Percentiles rank a stretch among this genome's conserved stretches.
Evolutionary conservation across 2,888 invertebrate genomes (phyloP).

Genomic region (Plutella xylostella): DNA sequence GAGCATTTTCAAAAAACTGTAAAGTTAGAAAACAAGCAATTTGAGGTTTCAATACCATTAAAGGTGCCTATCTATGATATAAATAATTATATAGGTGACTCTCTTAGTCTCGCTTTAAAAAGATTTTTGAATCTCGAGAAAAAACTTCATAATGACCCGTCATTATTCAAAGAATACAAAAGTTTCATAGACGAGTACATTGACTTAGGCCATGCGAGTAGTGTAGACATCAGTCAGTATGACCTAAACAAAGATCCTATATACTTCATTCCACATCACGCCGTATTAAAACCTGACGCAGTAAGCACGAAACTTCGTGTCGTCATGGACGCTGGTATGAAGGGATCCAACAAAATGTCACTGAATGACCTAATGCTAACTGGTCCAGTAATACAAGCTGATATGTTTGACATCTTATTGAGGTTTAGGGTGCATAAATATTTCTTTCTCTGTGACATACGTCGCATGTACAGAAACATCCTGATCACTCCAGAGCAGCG

Average conservation of each 20-base stretch:
- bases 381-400: conserved; percentile 14
- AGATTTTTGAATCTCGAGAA: background rate
- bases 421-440: conserved; percentile 11
- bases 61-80: background rate
- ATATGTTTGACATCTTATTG: conserved; percentile 17
- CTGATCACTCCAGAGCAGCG: conserved; percentile 5
- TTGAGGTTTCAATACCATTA: background rate
- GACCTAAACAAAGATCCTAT: conserved; percentile 7
- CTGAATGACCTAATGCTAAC: conserved; percentile 12
- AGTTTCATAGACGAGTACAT: conserved; percentile 13
- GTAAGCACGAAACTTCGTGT: background rate
- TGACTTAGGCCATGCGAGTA: conserved; percentile 9
- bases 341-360: conserved; percentile 9
- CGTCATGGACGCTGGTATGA: conserved; percentile 8
- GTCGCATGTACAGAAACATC: conserved; percentile 17
- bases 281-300: conserved; percentile 11
- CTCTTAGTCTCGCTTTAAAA: background rate
- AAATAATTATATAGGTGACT: background rate
- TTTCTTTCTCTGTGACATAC: conserved; percentile 16
- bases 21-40: background rate
- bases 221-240: conserved; percentile 5
- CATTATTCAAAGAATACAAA: conserved; percentile 8
- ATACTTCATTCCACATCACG: conserved; percentile 11
- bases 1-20: background rate
- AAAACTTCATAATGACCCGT: conserved; percentile 10